Evolutionary conservation across 2,888 invertebrate genomes (phyloP), one percentile per base, ranked within the genome.

Genomic region (Drosophila neotestacea): DNA sequence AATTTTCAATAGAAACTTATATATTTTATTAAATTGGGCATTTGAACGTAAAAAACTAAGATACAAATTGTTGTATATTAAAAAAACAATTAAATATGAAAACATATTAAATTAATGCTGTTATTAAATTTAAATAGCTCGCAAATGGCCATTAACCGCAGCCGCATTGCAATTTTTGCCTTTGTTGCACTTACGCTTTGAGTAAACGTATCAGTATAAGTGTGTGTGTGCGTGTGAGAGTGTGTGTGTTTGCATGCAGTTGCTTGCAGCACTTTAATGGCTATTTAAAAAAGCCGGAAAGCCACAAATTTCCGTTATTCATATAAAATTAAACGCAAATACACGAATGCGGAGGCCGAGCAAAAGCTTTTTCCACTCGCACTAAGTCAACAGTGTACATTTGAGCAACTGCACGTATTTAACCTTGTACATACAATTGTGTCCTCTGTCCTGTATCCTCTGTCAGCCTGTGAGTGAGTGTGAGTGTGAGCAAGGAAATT

Each of bases 301-400:
- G 67, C 85, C 88, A 76, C 81, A 84, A 88, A 84, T 85, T 85
- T 85, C 88, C 88, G 88, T 78, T 84, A 79, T 81, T 88, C 80
- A 85, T 85, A 84, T 64, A 81, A 78, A 85, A 85, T 85, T 81
- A 84, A 85, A 88, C 73, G 73, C 75, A 88, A 83, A 86, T 80
- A 84, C 69, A 59, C 64, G 67, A 66, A 60, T 27, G 55, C 44
- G 56, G 16, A 36, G 62, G 59, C 55, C 51, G 32, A 62, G 64
- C 54, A 39, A 56, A 56, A 39, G 60, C 54, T 54, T 68, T 58
- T 52, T 69, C 30, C 44, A 78, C 67, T 80, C 70, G 71, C 63
- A 69, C 73, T 61, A 51, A 67, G 47, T 56, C 69, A 74, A 77
- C 56, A 65, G 46, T 36, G 46, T 36, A 51, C 11, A 55, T 55